Evolutionary conservation across 2,797 vertebrate species (phyloP).

Genomic region (Mormyrus proboscirostris): DNA sequence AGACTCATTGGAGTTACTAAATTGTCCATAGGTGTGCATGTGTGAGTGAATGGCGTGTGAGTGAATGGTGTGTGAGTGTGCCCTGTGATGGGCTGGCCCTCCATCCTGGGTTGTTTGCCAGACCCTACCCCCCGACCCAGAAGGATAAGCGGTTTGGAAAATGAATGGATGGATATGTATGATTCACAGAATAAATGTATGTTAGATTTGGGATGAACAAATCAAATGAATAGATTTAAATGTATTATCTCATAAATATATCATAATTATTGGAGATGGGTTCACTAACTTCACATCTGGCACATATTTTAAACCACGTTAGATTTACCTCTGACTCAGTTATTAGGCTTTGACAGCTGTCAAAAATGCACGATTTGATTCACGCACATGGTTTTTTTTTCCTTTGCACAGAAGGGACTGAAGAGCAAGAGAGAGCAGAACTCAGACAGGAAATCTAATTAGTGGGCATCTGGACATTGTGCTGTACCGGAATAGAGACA

Average conservation of each 20-base stretch:
- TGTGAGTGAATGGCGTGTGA: too few species aligned
- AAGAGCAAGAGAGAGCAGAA: neutral
- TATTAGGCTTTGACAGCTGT: neutral
- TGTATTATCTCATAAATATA: neutral
- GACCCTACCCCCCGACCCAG: too few species aligned
- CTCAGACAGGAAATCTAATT: conserved; percentile 29
- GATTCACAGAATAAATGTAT: neutral
- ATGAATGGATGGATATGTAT: neutral
- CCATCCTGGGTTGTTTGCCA: too few species aligned
- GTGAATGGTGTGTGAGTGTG: too few species aligned
- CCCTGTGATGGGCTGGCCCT: too few species aligned
- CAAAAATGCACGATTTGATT: neutral
- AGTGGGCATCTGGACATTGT: conserved; percentile 21
- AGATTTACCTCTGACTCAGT: neutral
- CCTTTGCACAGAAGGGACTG: neutral
- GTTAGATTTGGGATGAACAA: neutral
- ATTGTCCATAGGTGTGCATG: too few species aligned
- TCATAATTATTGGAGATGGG: neutral
- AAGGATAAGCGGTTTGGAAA: too few species aligned
- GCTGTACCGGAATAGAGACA: conserved; percentile 26
- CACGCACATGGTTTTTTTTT: neutral
- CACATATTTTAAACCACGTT: neutral
- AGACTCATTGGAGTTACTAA: too few species aligned
- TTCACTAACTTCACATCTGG: neutral
- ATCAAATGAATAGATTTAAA: neutral